phyloP scores from a whole-genome alignment of 2,113 vertebrate species.

The Formicarius rufipectus region DNA sequence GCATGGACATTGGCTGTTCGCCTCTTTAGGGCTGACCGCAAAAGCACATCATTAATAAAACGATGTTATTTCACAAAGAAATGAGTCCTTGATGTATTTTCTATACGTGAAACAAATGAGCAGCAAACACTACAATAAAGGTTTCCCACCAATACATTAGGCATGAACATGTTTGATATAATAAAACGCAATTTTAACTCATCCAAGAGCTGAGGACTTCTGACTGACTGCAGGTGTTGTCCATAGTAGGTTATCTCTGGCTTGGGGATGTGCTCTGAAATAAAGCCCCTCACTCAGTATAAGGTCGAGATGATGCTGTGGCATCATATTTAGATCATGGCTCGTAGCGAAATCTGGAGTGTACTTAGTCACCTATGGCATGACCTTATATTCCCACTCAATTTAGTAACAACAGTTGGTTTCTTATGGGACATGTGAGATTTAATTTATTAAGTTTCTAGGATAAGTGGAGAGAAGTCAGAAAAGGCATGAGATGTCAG shows the following conservation, averaged over 20 bases:
- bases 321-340: slow-evolving; percentile 80
- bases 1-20: fast-evolving
- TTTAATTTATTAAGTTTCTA: slow-evolving; percentile 66
- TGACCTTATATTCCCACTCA: slow-evolving; percentile 75
- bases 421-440: slow-evolving; percentile 57
- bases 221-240: background rate
- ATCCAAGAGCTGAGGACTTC: background rate
- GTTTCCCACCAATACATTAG: background rate
- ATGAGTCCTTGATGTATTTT: fast-evolving
- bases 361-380: slow-evolving; percentile 78
- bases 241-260: slow-evolving; percentile 6
- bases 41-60: fast-evolving
- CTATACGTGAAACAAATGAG: background rate
- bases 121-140: background rate
- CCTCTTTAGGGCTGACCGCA: fast-evolving
- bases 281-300: slow-evolving; percentile 70
- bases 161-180: fast-evolving
- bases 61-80: fast-evolving
- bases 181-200: background rate
- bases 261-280: background rate
- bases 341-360: slow-evolving; percentile 66
- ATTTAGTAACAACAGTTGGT: slow-evolving; percentile 77
- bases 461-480: slow-evolving; percentile 55
- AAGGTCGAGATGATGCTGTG: slow-evolving; percentile 77
- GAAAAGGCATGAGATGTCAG: slow-evolving; percentile 6